Percentiles rank a stretch among this genome's conserved stretches.
phyloP scores from a whole-genome alignment of 2,797 vertebrate genomes.

The Acrocephalus scirpaceus region DNA sequence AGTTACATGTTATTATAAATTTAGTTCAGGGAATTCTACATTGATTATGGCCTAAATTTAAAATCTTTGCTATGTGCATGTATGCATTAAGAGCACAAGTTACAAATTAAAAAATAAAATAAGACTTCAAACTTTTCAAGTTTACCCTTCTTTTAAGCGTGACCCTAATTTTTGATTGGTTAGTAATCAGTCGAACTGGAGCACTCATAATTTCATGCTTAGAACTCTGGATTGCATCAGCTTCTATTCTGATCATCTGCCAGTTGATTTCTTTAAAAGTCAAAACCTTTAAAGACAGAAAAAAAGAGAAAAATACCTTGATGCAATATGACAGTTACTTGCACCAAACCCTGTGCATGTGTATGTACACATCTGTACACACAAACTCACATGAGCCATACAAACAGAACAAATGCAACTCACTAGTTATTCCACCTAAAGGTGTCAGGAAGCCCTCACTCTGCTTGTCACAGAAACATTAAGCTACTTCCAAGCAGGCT shows the following conservation, averaged over 20 bases:
- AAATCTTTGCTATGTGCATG: background rate
- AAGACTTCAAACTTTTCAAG: background rate
- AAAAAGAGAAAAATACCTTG: constrained; percentile 26
- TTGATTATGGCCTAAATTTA: background rate
- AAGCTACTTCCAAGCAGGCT: background rate
- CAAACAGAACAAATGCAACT: background rate
- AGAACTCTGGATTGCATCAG: constrained; percentile 94
- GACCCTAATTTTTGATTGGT: constrained; percentile 96
- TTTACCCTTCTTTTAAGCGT: constrained; percentile 97
- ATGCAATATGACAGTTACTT: background rate
- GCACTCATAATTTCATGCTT: constrained; percentile 96
- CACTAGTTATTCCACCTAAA: background rate
- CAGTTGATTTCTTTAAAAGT: constrained; percentile 99
- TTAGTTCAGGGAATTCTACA: background rate
- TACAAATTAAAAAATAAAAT: background rate
- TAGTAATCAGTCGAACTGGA: constrained; percentile 97
- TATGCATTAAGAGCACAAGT: background rate
- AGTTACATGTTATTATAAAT: background rate
- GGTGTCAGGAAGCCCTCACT: background rate
- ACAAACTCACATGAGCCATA: background rate
- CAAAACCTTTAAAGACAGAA: constrained; percentile 82
- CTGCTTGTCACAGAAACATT: background rate
- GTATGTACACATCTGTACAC: background rate
- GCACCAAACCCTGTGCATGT: background rate
- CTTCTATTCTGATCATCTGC: constrained; percentile 99